Evolutionary conservation across 2,113 vertebrate genomes (phyloP), one percentile per base, ranked within the genome.

Genomic region (Saccopteryx bilineata): DNA sequence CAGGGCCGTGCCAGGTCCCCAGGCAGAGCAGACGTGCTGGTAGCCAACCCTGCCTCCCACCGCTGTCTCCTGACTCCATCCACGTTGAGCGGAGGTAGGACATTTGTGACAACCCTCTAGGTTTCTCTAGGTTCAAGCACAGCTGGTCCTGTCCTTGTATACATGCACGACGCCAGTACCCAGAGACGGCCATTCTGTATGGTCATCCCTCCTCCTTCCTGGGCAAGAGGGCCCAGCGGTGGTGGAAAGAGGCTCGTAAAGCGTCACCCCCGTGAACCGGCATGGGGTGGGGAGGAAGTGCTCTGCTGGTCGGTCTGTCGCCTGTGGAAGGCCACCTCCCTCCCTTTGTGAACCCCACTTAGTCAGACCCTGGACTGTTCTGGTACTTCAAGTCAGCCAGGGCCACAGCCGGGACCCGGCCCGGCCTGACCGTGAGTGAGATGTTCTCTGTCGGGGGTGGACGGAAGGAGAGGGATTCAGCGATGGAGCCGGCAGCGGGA

Each of bases 231-330:
- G 39, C 39, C 39, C 0, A 9, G 15, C 0, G 9, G n/a, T 28
- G 39, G 52, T 11, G 5, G 33, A 39, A 24, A 48, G 2, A 7
- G 10, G 6, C 2, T 9, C 24, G 66, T 7, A 76, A 33, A n/a
- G 7, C 52, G 9, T 18, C 11, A 9, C n/a, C 17, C 24, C 0
- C 0, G 0, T 0, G 46, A 52, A 0, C 54, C 7, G 28, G 28
- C 50, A 5, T 1, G 69, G 18, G 28, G 50, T 1, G 10, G 31
- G 9, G 52, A 9, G 19, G 2, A 12, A 12, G n/a, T 5, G n/a
- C 46, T 58, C 63, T 9, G 26, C 0, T 18, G 50, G 14, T 2
- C 48, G 56, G 18, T 23, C 23, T 48, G 48, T 1, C 52, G 26
- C 39, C 39, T 39, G 39, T 39, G 39, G 28, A 56, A 78, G 92